Base-by-base conservation (phyloP, 2,113 vertebrate species). In the Lepisosteus osseus region DNA sequence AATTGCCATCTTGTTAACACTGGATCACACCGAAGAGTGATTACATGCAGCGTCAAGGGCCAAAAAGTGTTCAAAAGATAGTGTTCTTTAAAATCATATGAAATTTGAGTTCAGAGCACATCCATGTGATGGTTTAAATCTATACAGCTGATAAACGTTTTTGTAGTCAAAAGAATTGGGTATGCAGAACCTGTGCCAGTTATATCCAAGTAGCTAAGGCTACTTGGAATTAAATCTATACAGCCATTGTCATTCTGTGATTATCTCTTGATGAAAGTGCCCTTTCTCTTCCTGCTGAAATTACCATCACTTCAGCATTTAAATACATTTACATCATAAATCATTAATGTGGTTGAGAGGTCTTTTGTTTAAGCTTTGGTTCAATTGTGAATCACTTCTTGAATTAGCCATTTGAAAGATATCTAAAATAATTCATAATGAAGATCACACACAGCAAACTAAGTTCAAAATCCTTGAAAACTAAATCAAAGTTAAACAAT, bases 261-360 rank as follows among this genome's bases (percentile, higher is more conserved):
- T 47, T 61, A 45, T 41, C 68, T 7, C 13, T 14, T 2, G 65
- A 0, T 64, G 43, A 67, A n/a, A 14, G 65, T 17, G 45, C 5
- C 13, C 65, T 67, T 51, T 67, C 65, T 17, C n/a, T 47, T 45
- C 15, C 62, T 64, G 62, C 15, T 41, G 4, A 40, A 15, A 12
- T 44, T 44, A 65, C 64, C 64, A 11, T 44, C 42, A 44, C 13
- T 44, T 65, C 64, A 44, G 64, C 42, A 44, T 65, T 65, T 11
- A 65, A 44, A 65, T 65, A 65, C 64, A 9, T 13, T 44, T 54
- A 55, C 66, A 41, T 41, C 45, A 68, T 41, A 8, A 55, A 68
- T 54, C 51, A 13, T 11, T 41, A 11, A 68, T 55, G 15, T 3
- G 12, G 57, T 59, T 11, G 13, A 68, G 47, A 8, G 15, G 66